These are phyloP conservation scores for Melinaea menophilus DNA, from an alignment of 2,888 invertebrate species.

Conservation along the genomic window DNA sequence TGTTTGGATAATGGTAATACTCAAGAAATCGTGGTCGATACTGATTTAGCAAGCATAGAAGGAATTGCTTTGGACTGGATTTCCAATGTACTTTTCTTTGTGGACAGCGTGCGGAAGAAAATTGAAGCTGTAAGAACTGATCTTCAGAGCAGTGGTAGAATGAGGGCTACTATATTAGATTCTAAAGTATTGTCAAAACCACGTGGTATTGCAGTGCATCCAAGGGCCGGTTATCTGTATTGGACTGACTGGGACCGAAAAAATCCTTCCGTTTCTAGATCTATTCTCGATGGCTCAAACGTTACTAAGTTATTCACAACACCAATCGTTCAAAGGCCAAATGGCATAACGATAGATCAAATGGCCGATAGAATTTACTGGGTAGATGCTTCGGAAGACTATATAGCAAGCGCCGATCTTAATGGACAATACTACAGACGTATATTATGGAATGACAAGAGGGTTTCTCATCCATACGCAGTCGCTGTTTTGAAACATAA, in stretches of 20 bases:
- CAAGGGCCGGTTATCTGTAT: slow-evolving; percentile 85
- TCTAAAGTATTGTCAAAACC: slow-evolving; percentile 83
- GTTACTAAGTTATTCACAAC: slow-evolving; percentile 81
- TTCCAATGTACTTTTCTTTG: slow-evolving; percentile 90
- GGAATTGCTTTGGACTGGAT: slow-evolving; percentile 95
- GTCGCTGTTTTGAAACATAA: slow-evolving; percentile 90
- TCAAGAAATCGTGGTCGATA: slow-evolving; percentile 85
- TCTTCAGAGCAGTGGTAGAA: slow-evolving; percentile 78
- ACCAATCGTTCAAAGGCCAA: slow-evolving; percentile 88
- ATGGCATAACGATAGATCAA: slow-evolving; percentile 91
- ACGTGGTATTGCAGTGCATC: slow-evolving; percentile 90
- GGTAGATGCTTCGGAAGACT: slow-evolving; percentile 91
- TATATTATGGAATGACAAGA: slow-evolving; percentile 80
- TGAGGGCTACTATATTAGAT: slow-evolving; percentile 86
- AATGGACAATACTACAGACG: slow-evolving; percentile 83
- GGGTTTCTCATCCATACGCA: slow-evolving; percentile 90
- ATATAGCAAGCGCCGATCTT: slow-evolving; percentile 86
- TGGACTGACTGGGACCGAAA: slow-evolving; percentile 93
- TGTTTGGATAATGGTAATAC: slow-evolving; percentile 83
- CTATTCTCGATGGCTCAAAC: slow-evolving; percentile 87
- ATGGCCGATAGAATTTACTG: slow-evolving; percentile 89
- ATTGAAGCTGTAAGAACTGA: slow-evolving; percentile 89
- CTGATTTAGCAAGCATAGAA: slow-evolving; percentile 87
- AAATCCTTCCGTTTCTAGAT: slow-evolving; percentile 87
- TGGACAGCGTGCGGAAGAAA: slow-evolving; percentile 86